phyloP scores from a whole-genome alignment of 2,797 vertebrate species.

The Gephyroberyx darwinii region DNA sequence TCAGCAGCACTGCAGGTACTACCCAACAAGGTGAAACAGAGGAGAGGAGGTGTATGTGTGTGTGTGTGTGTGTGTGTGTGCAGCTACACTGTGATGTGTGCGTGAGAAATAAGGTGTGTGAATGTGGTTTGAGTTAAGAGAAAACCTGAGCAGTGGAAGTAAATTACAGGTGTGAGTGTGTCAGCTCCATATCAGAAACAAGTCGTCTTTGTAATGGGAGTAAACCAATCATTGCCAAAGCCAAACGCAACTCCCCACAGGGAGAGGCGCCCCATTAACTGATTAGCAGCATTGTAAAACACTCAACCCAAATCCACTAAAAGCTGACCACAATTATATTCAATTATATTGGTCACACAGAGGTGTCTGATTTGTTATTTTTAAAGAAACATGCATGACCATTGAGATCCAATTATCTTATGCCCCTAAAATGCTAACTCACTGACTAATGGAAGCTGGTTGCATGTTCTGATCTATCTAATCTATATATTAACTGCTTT shows the following conservation, averaged over 20 bases:
- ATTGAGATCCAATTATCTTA: no score
- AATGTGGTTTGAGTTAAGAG: background rate
- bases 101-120: background rate
- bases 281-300: background rate
- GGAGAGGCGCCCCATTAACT: background rate
- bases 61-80: constrained; percentile 1
- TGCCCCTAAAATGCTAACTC: no score
- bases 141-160: background rate
- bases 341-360: no score
- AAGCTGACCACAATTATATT: background rate
- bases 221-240: background rate
- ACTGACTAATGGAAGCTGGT: no score
- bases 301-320: background rate
- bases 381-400: background rate
- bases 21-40: constrained; percentile 33
- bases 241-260: background rate
- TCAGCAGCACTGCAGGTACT: constrained; percentile 55
- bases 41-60: constrained; percentile 7
- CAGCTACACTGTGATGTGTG: no score
- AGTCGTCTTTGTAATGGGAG: background rate
- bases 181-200: background rate
- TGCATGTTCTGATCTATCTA: no score
- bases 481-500: no score
- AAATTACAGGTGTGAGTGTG: background rate
- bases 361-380: no score